phyloP scores from a whole-genome alignment of 2,113 vertebrate species.

The Alligator sinensis region DNA sequence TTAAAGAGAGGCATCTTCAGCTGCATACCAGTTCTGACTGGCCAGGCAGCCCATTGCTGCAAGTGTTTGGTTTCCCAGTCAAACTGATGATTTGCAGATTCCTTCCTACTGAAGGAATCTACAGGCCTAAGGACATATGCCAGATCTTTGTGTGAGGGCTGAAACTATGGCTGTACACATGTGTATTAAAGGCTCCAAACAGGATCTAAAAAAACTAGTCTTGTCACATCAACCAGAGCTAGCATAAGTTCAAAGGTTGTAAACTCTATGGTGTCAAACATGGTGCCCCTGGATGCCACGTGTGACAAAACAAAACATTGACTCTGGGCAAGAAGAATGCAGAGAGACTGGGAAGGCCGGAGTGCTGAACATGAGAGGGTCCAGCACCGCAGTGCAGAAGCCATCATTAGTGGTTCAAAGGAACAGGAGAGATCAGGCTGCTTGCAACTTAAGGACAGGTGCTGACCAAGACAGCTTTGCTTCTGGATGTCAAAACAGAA shows the following conservation, averaged over 20 bases:
- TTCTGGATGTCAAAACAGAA: background rate
- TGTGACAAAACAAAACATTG: background rate
- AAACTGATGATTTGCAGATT: background rate
- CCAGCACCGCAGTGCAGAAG: background rate
- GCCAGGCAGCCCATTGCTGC: background rate
- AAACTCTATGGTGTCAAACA: accelerated
- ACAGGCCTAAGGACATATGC: background rate
- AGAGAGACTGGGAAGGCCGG: background rate
- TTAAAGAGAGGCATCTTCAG: background rate
- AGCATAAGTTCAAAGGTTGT: background rate
- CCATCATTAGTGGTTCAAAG: background rate
- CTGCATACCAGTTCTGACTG: background rate
- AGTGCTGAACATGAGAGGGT: background rate
- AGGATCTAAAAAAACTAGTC: background rate
- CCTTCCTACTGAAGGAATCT: background rate
- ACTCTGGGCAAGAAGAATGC: background rate
- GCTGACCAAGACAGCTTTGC: background rate
- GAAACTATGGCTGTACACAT: background rate
- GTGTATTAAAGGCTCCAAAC: background rate
- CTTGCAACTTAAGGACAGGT: accelerated
- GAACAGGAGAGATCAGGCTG: background rate
- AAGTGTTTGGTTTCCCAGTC: background rate
- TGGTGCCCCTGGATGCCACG: background rate
- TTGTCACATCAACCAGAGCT: background rate
- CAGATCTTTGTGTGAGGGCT: background rate